Percentiles rank a stretch among this genome's conserved stretches.
Conservation (phyloP, 1,140 invertebrate genomes). For the Grapholita molesta region DNA sequence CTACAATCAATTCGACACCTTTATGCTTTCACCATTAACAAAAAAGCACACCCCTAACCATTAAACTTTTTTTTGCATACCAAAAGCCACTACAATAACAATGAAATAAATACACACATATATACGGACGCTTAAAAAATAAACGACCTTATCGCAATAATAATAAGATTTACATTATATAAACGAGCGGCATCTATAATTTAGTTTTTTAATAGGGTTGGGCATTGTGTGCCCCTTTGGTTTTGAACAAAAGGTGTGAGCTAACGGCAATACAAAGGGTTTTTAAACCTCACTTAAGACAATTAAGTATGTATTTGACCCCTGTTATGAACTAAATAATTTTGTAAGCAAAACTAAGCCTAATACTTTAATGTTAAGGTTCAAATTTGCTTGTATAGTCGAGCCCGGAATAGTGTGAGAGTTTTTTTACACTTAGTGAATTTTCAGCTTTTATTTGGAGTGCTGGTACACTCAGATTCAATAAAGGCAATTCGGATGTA, state of each 20-base stretch:
- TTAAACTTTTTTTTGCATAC: not conserved
- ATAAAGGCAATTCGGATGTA: not conserved
- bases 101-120: not conserved
- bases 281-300: constrained; percentile 39
- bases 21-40: not conserved
- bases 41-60: not conserved
- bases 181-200: not conserved
- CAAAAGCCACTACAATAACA: not conserved
- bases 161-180: not conserved
- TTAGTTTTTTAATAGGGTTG: not conserved
- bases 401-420: not conserved
- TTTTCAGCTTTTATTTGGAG: constrained; percentile 12
- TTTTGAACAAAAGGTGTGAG: constrained; percentile 30
- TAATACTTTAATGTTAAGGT: not conserved
- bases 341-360: not conserved
- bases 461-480: not conserved
- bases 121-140: not conserved
- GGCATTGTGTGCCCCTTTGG: constrained; percentile 22
- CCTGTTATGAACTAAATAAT: not conserved
- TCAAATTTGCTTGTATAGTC: not conserved
- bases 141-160: not conserved
- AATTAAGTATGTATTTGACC: constrained; percentile 37
- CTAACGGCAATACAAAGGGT: constrained; percentile 28
- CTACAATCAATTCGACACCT: constrained; percentile 15
- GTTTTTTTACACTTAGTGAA: not conserved